These are phyloP conservation scores for Agonopterix arenella DNA, from an alignment of 2,888 invertebrate species.

Conservation along the genomic window DNA sequence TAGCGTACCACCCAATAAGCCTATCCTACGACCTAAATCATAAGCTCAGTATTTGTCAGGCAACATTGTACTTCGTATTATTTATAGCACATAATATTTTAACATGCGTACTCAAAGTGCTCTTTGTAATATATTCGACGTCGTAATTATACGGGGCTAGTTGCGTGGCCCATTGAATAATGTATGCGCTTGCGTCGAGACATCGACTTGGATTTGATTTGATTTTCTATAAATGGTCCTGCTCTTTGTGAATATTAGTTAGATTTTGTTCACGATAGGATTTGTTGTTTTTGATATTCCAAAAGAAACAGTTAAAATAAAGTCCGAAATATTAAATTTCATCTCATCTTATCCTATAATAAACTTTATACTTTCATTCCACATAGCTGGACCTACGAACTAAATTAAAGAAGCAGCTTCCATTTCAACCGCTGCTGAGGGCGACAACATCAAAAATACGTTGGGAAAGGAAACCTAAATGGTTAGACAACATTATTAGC, in stretches of 20 bases:
- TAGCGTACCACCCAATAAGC: conserved; percentile 3
- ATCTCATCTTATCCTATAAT: too few relatives aligned
- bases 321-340: too few relatives aligned
- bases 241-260: background rate
- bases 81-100: conserved; percentile 40
- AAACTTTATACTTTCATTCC: too few relatives aligned
- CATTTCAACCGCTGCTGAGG: too few relatives aligned
- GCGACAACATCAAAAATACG: too few relatives aligned
- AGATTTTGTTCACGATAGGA: too few relatives aligned
- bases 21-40: background rate
- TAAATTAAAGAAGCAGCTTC: too few relatives aligned
- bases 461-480: too few relatives aligned
- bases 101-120: conserved; percentile 31
- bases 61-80: conserved; percentile 22
- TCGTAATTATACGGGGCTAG: conserved; percentile 50
- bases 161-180: conserved; percentile 45
- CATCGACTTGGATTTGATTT: conserved; percentile 31
- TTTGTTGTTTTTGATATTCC: too few relatives aligned
- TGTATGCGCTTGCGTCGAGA: conserved; percentile 33
- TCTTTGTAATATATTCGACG: conserved; percentile 44
- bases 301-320: too few relatives aligned
- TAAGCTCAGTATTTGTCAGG: conserved; percentile 26
- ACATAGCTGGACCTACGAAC: too few relatives aligned
- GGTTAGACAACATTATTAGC: too few relatives aligned
- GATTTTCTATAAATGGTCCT: conserved; percentile 25